phyloP scores from a whole-genome alignment of 2,888 invertebrate genomes.

The Lacanobia wlatinum region DNA sequence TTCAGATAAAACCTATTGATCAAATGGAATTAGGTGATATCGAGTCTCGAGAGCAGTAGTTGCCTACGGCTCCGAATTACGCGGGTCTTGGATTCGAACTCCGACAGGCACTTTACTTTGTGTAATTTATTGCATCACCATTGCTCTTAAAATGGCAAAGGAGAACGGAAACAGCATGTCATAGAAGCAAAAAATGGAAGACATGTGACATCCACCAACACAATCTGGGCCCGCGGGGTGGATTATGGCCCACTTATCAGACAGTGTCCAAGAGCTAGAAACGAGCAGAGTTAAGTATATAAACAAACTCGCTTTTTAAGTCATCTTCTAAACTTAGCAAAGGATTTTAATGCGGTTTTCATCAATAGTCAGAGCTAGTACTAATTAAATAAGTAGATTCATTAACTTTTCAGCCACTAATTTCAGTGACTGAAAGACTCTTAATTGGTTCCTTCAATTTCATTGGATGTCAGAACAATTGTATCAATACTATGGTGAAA shows the following conservation, averaged over 20 bases:
- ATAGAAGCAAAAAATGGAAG: not conserved
- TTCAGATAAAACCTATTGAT: not conserved
- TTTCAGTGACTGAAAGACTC: not conserved
- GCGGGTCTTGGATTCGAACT: not conserved
- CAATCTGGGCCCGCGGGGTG: too few relatives aligned
- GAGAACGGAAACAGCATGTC: not conserved
- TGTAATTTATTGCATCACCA: not conserved
- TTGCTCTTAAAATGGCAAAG: not conserved
- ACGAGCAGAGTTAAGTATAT: not conserved
- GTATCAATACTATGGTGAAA: not conserved
- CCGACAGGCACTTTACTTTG: not conserved
- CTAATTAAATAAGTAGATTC: too few relatives aligned
- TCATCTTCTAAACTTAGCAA: too few relatives aligned
- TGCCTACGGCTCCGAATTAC: not conserved
- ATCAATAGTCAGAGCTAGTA: too few relatives aligned
- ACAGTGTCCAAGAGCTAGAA: not conserved
- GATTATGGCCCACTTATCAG: too few relatives aligned
- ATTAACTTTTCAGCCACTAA: not conserved
- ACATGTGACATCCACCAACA: too few relatives aligned
- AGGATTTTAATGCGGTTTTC: too few relatives aligned
- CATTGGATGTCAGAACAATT: not conserved
- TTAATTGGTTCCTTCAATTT: not conserved
- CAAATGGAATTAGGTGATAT: slow-evolving; percentile 1
- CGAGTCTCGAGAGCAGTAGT: not conserved
- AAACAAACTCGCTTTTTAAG: not conserved